phyloP scores from a whole-genome alignment of 2,113 vertebrate genomes.

The Hoplias malabaricus region DNA sequence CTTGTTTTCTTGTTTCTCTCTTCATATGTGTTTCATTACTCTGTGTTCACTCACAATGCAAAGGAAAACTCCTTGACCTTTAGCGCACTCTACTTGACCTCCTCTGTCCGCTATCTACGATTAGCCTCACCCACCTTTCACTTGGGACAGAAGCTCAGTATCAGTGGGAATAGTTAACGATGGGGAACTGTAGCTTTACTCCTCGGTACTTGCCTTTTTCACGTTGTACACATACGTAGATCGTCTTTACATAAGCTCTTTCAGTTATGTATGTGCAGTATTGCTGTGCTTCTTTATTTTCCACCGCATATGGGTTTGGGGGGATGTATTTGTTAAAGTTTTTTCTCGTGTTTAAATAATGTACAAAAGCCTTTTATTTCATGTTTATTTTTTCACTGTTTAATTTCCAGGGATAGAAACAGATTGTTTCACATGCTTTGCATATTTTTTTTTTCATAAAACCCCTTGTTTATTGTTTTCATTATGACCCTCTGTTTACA shows the following conservation, averaged over 20 bases:
- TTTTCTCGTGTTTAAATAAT: slow-evolving; percentile 77
- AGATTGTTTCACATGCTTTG: slow-evolving; percentile 79
- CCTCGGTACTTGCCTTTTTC: slow-evolving; percentile 64
- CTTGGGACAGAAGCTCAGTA: slow-evolving; percentile 31
- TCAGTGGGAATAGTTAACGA: slow-evolving; percentile 56
- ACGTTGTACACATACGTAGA: slow-evolving; percentile 48
- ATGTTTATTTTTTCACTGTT: slow-evolving; percentile 64
- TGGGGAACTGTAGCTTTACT: slow-evolving; percentile 66
- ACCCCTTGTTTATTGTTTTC: slow-evolving; percentile 13
- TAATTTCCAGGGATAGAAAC: slow-evolving; percentile 66
- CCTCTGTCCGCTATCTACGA: slow-evolving; percentile 40
- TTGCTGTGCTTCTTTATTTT: slow-evolving; percentile 62
- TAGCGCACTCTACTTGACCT: slow-evolving; percentile 48
- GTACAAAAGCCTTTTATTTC: slow-evolving; percentile 77
- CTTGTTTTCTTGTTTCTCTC: slow-evolving; percentile 6
- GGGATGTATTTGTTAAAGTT: slow-evolving; percentile 68
- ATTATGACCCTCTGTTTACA: slow-evolving; percentile 24
- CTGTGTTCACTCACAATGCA: slow-evolving; percentile 31
- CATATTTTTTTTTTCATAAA: slow-evolving; percentile 69
- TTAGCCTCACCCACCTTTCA: slow-evolving; percentile 25
- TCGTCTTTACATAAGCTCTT: slow-evolving; percentile 26
- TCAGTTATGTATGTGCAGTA: slow-evolving; percentile 61
- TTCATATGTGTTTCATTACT: slow-evolving; percentile 33
- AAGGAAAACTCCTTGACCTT: slow-evolving; percentile 32
- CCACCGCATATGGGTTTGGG: slow-evolving; percentile 75